Evolutionary conservation across 2,888 invertebrate genomes (phyloP).

Genomic region (Mycogona germanica): DNA sequence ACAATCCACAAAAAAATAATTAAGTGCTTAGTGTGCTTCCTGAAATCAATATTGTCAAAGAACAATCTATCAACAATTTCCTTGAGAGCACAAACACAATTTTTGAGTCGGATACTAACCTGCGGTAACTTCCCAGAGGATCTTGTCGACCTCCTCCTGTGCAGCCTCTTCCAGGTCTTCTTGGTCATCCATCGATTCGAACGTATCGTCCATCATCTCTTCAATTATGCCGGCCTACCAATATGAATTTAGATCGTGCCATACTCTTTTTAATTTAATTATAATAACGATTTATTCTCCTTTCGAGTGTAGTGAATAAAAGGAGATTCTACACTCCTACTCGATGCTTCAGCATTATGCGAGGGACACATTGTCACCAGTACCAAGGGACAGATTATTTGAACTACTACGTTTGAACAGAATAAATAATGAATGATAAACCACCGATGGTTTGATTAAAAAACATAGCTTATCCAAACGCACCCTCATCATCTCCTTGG

Average conservation of each 20-base stretch:
- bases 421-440: no score
- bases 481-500: slow-evolving; percentile 95
- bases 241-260: neutral
- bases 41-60: neutral
- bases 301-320: no score
- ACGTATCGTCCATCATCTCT: slow-evolving; percentile 97
- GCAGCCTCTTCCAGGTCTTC: slow-evolving; percentile 96
- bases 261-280: neutral
- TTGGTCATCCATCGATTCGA: slow-evolving; percentile 77
- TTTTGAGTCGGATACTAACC: slow-evolving; percentile 36
- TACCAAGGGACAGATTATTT: no score
- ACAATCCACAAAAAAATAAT: slow-evolving; percentile 10
- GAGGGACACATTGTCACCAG: no score
- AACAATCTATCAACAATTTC: neutral
- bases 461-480: no score
- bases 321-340: no score
- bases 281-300: neutral
- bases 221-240: slow-evolving; percentile 87
- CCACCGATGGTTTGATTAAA: no score
- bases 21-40: neutral
- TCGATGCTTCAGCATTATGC: no score
- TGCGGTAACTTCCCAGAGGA: slow-evolving; percentile 77
- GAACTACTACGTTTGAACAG: no score
- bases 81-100: neutral
- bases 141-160: slow-evolving; percentile 84